phyloP scores from a whole-genome alignment of 2,797 vertebrate genomes.

The Novumbra hubbsi region DNA sequence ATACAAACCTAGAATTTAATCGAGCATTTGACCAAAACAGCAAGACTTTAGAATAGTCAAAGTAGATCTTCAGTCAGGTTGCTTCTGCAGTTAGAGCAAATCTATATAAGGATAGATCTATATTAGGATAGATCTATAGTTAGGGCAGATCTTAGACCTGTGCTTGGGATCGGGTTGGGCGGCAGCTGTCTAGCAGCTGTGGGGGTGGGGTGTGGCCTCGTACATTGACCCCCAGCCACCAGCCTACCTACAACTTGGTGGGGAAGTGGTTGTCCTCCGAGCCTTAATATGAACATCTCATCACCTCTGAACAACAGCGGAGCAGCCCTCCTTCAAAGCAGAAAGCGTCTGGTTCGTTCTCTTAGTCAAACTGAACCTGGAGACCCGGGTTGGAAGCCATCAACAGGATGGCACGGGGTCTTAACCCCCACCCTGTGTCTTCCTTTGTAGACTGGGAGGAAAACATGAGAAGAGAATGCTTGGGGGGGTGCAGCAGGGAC shows the following conservation, averaged over 20 bases:
- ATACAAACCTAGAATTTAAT: too few relatives aligned
- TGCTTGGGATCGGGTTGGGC: slow-evolving; percentile 12
- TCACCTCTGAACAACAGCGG: not conserved
- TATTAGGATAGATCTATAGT: too few relatives aligned
- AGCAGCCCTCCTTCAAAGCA: not conserved
- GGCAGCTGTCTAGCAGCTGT: slow-evolving; percentile 55
- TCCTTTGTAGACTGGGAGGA: not conserved
- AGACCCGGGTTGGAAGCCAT: not conserved
- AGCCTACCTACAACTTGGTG: slow-evolving; percentile 6
- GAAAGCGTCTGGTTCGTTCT: not conserved
- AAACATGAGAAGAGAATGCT: not conserved
- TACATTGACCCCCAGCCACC: slow-evolving; percentile 18
- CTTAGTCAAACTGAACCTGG: not conserved
- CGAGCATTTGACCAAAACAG: too few relatives aligned
- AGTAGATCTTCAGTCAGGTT: too few relatives aligned
- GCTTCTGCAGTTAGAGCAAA: too few relatives aligned
- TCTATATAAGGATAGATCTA: too few relatives aligned
- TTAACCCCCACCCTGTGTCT: not conserved
- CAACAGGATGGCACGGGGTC: not conserved
- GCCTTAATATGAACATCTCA: not conserved
- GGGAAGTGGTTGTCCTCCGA: not conserved
- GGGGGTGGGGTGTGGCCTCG: slow-evolving; percentile 10
- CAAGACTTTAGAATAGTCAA: too few relatives aligned
- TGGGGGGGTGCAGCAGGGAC: slow-evolving; percentile 2
- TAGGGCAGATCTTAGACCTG: not conserved